Conservation (phyloP, 2,797 vertebrate genomes). For the Pseudochirops corinnae region DNA sequence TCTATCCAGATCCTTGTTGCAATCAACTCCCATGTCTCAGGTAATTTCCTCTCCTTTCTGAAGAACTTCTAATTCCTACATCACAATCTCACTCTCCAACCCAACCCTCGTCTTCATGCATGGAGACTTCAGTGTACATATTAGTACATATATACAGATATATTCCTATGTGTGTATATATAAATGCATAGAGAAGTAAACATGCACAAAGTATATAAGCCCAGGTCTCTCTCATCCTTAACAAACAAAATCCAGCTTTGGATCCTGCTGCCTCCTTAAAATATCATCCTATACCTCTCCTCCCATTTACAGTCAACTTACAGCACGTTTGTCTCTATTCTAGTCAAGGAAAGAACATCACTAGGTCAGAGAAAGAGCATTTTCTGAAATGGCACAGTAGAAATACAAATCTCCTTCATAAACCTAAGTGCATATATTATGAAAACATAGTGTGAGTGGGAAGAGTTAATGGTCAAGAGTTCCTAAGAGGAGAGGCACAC, state of each 20-base stretch:
- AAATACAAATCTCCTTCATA: neutral
- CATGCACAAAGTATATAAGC: neutral
- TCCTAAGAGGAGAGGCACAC: neutral
- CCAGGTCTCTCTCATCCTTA: neutral
- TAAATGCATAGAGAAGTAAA: neutral
- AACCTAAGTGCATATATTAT: neutral
- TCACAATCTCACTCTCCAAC: neutral
- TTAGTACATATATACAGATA: neutral
- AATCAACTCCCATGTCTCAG: neutral
- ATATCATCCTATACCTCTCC: neutral
- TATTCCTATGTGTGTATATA: neutral
- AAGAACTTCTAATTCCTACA: neutral
- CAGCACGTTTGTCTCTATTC: neutral
- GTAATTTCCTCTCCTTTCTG: neutral
- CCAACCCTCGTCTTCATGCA: neutral
- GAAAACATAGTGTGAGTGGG: neutral
- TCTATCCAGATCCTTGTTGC: neutral
- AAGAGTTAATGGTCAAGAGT: too few relatives aligned
- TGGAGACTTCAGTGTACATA: neutral
- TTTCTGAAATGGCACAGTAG: neutral
- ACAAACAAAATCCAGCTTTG: neutral
- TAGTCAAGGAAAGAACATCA: neutral
- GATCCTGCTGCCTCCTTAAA: neutral
- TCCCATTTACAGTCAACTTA: neutral
- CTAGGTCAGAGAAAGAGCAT: neutral